These are phyloP conservation scores for Micoletzkya japonica DNA, from an alignment of 2,888 invertebrate species.

Conservation along the genomic window DNA sequence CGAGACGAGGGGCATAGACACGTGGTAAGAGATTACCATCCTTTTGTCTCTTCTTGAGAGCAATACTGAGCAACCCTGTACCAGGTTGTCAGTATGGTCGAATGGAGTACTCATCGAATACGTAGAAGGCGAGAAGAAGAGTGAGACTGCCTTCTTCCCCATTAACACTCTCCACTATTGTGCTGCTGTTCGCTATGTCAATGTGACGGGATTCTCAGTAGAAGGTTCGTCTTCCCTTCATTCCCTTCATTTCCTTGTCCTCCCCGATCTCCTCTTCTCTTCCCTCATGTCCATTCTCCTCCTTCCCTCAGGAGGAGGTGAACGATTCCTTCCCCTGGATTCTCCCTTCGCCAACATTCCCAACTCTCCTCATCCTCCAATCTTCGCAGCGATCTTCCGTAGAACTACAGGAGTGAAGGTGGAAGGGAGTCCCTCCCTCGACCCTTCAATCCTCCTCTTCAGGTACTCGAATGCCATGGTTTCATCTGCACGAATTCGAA, in stretches of 20 bases:
- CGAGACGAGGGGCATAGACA: conserved; percentile 86
- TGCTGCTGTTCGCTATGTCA: conserved; percentile 85
- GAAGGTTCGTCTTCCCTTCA: conserved; percentile 47
- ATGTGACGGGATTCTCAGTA: conserved; percentile 71
- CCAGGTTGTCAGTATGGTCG: conserved; percentile 82
- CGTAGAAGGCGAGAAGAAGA: conserved; percentile 82
- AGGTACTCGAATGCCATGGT: conserved; percentile 88
- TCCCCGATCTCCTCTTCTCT: conserved; percentile 39
- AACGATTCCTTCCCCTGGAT: conserved; percentile 84
- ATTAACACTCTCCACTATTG: conserved; percentile 93
- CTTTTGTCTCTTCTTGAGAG: neutral
- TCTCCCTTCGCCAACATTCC: conserved; percentile 92
- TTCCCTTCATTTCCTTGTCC: too few species aligned
- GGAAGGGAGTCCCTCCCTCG: neutral
- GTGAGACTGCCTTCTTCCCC: conserved; percentile 91
- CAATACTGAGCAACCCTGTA: conserved; percentile 3
- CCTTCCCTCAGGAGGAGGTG: conserved; percentile 50
- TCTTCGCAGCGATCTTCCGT: conserved; percentile 92
- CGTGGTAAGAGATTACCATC: conserved; percentile 71
- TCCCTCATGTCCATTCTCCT: neutral
- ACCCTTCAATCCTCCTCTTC: too few species aligned
- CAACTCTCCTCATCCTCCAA: conserved; percentile 88
- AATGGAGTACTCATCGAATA: conserved; percentile 91
- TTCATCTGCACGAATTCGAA: conserved; percentile 95
- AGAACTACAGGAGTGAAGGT: conserved; percentile 93